phyloP scores from a whole-genome alignment of 1,140 invertebrate genomes.

The Spodoptera litura region DNA sequence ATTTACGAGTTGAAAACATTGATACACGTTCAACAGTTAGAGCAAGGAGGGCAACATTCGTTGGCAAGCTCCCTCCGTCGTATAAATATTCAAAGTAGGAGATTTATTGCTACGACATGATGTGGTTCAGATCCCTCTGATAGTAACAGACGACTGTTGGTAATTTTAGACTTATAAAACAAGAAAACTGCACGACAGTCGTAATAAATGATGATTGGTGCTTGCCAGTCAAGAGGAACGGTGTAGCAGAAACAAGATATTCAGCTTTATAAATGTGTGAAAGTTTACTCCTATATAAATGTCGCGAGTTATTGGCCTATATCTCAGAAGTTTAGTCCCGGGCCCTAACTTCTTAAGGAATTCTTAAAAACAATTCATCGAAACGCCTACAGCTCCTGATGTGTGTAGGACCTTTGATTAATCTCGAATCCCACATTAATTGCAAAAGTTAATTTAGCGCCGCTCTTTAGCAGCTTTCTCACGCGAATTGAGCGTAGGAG shows the following conservation, averaged over 20 bases:
- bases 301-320: background rate
- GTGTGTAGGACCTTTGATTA: constrained; percentile 12
- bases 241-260: constrained; percentile 35
- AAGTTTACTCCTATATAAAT: constrained; percentile 27
- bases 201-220: constrained; percentile 44
- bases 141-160: constrained; percentile 34
- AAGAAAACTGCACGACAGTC: constrained; percentile 25
- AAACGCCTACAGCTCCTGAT: constrained; percentile 10
- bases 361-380: constrained; percentile 9
- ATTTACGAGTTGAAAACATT: constrained; percentile 64
- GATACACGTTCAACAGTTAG: constrained; percentile 46
- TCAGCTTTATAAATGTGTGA: constrained; percentile 39
- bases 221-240: constrained; percentile 24
- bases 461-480: constrained; percentile 56
- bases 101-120: constrained; percentile 54
- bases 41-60: constrained; percentile 41
- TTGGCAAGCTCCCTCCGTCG: constrained; percentile 43
- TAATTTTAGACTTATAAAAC: constrained; percentile 40
- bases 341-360: constrained; percentile 15
- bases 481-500: constrained; percentile 62
- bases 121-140: constrained; percentile 44
- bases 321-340: background rate
- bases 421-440: constrained; percentile 44
- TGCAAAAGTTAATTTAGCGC: constrained; percentile 51
- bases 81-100: constrained; percentile 48